Conservation (phyloP, 2,113 vertebrate species). For the Echinops telfairi region DNA sequence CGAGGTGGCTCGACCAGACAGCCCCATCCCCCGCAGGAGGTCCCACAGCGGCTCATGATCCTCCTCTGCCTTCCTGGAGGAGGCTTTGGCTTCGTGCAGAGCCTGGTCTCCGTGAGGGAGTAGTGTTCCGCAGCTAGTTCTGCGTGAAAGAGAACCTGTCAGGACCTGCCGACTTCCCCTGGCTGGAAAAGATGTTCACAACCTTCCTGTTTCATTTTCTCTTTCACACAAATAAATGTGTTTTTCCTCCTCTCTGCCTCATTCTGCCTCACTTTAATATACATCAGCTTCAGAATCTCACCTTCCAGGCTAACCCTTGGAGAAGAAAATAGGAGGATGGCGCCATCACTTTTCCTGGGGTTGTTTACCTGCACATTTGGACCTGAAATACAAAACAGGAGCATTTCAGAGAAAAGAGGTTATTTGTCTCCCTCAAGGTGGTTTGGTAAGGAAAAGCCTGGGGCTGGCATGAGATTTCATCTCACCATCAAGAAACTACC, state of each 20-base stretch:
- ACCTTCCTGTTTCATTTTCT: constrained; percentile 69
- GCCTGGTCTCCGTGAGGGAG: background rate
- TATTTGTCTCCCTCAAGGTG: constrained; percentile 56
- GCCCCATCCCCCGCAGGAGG: background rate
- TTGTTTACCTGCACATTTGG: constrained; percentile 49
- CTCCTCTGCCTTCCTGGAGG: background rate
- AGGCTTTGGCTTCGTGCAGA: background rate
- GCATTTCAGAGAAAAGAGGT: constrained; percentile 54
- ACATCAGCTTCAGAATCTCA: constrained; percentile 66
- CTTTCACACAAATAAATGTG: constrained; percentile 72
- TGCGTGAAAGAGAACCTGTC: constrained; percentile 45
- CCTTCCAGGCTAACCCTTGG: constrained; percentile 59
- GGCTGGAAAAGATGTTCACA: background rate
- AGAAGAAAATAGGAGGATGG: constrained; percentile 50
- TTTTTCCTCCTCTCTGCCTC: constrained; percentile 55
- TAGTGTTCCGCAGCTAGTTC: background rate
- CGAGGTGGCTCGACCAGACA: background rate
- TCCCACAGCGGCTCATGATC: too few relatives aligned
- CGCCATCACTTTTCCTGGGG: background rate
- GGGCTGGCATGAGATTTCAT: constrained; percentile 41
- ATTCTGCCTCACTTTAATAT: background rate
- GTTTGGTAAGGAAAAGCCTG: background rate
- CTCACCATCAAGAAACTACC: constrained; percentile 44
- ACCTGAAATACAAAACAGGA: constrained; percentile 52
- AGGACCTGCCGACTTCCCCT: constrained; percentile 49